A percentile compares a stretch with the other conserved stretches of the same genome.
Evolutionary conservation across 2,113 vertebrate species (phyloP).

Genomic region (Lasiurus cinereus): DNA sequence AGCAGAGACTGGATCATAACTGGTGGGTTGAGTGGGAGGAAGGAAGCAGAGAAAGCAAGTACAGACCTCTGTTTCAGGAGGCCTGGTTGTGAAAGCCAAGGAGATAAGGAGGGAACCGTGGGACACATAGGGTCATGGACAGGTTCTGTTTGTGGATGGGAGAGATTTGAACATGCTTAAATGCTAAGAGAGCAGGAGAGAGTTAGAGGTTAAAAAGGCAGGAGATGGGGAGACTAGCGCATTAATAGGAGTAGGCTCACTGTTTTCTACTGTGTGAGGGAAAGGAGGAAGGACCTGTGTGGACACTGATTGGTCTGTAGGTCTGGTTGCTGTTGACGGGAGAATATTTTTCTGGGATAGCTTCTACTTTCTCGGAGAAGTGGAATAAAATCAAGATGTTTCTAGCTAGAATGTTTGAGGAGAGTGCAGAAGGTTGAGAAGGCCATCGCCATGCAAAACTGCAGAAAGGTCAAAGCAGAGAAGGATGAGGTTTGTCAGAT

Average conservation of each 20-base stretch:
- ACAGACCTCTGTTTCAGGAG: not conserved
- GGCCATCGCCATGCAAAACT: not conserved
- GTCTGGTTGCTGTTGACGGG: not conserved
- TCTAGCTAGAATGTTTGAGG: not conserved
- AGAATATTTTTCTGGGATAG: not conserved
- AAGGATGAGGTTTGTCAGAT: not conserved
- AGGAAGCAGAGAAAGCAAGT: not conserved
- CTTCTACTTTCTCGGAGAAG: not conserved
- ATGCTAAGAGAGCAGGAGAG: not conserved
- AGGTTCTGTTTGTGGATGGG: not conserved
- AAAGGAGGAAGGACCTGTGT: not conserved
- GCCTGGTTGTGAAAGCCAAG: not conserved
- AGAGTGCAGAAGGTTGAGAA: not conserved
- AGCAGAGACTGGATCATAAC: not conserved
- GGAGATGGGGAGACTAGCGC: not conserved
- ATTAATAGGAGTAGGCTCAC: not conserved
- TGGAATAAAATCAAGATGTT: not conserved
- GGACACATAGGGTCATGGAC: not conserved
- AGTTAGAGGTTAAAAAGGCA: not conserved
- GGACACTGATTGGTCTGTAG: not conserved
- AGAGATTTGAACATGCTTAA: not conserved
- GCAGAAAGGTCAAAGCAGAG: not conserved
- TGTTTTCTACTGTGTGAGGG: not conserved
- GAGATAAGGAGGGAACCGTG: not conserved
- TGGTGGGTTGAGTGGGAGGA: slow-evolving; percentile 3